Evolutionary conservation across 2,888 invertebrate genomes (phyloP).

Genomic region (Glaucopsyche alexis): DNA sequence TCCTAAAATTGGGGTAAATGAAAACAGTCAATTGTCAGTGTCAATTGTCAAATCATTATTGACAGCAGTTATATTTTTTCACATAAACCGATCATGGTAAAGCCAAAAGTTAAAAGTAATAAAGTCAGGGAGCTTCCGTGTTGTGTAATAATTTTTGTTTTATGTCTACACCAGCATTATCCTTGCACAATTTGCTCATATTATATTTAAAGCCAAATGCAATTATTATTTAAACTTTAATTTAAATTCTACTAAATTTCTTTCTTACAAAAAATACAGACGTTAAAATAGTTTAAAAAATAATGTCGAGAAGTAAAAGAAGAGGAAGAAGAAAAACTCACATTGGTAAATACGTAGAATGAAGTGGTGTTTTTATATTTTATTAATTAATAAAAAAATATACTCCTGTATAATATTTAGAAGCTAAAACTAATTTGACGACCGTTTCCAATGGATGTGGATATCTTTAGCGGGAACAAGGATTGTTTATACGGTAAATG

Average conservation of each 20-base stretch:
- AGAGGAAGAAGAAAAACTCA: slow-evolving; percentile 6
- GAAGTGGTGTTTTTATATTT: slow-evolving; percentile 17
- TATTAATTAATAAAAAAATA: neutral
- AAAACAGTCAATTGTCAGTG: slow-evolving; percentile 36
- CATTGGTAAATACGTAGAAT: neutral
- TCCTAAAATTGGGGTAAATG: neutral
- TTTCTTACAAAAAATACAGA: too few relatives aligned
- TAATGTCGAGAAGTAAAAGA: neutral
- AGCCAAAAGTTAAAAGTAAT: neutral
- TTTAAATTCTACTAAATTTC: too few relatives aligned
- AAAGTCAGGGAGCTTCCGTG: neutral
- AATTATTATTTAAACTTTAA: too few relatives aligned
- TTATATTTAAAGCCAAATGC: too few relatives aligned
- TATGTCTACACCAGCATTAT: too few relatives aligned
- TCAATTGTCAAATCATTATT: slow-evolving; percentile 31
- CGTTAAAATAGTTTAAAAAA: too few relatives aligned
- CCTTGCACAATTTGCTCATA: too few relatives aligned
- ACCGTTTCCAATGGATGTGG: slow-evolving; percentile 68
- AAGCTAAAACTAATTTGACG: neutral
- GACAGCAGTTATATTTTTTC: neutral
- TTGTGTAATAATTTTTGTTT: too few relatives aligned
- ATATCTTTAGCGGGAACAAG: slow-evolving; percentile 62
- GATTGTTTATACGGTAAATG: slow-evolving; percentile 65
- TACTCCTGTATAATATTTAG: neutral
- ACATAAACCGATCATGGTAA: neutral